A percentile compares a stretch with the other conserved stretches of the same genome.
Conservation (phyloP, 1,140 invertebrate species). For the Brachionus angularis region DNA sequence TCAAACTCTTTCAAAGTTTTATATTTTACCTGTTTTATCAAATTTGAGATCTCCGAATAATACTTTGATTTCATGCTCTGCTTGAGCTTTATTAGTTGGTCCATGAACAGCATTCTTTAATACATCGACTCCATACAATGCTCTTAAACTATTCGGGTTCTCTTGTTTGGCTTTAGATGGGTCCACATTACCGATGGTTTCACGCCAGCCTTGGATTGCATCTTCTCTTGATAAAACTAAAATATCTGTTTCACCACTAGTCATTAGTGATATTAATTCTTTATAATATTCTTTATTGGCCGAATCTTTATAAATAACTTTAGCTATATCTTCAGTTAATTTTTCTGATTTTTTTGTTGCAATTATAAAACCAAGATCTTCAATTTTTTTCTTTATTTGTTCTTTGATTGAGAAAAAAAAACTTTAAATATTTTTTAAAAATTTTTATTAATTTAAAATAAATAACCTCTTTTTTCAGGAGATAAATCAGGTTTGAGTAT, state of each 20-base stretch:
- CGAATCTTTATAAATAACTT: slow-evolving; percentile 52
- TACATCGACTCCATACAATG: slow-evolving; percentile 51
- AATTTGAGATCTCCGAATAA: slow-evolving; percentile 55
- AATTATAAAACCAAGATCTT: slow-evolving; percentile 56
- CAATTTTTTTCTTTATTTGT: slow-evolving; percentile 55
- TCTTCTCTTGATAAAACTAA: slow-evolving; percentile 56
- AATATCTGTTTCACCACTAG: slow-evolving; percentile 56
- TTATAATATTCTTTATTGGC: slow-evolving; percentile 53
- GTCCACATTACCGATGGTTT: slow-evolving; percentile 54
- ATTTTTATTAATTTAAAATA: neutral
- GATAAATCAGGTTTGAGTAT: slow-evolving; percentile 18
- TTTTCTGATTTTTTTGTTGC: slow-evolving; percentile 54
- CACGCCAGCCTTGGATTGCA: slow-evolving; percentile 55
- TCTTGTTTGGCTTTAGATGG: slow-evolving; percentile 53
- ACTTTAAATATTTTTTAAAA: neutral
- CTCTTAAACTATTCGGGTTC: slow-evolving; percentile 53
- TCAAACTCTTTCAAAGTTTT: neutral
- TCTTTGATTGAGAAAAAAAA: slow-evolving; percentile 46
- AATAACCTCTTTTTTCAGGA: slow-evolving; percentile 25
- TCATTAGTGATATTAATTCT: slow-evolving; percentile 54
- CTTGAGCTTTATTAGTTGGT: slow-evolving; percentile 49
- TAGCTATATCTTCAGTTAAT: slow-evolving; percentile 51
- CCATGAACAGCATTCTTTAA: slow-evolving; percentile 56
- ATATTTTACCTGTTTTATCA: slow-evolving; percentile 50
- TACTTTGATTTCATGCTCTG: slow-evolving; percentile 48